A percentile compares a stretch with the other conserved stretches of the same genome.
Evolutionary conservation across 2,797 vertebrate genomes (phyloP).

Genomic region (Propithecus deckenii): DNA sequence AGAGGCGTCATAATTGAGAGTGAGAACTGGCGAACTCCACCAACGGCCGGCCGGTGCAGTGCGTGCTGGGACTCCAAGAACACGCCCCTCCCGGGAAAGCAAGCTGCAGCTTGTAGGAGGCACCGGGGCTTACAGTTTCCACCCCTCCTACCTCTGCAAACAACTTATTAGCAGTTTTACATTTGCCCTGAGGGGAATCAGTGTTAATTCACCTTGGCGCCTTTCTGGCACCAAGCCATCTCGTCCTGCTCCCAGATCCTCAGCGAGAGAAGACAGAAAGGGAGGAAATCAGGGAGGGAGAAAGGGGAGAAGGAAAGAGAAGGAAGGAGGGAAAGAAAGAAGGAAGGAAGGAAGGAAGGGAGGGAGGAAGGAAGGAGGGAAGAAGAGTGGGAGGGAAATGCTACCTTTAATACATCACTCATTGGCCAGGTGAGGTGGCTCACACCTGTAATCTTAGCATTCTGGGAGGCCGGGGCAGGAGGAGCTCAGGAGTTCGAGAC

Average conservation of each 20-base stretch:
- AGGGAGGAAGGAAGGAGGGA: fast-evolving
- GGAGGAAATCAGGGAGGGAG: background rate
- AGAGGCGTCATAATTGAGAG: background rate
- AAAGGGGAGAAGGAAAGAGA: fast-evolving
- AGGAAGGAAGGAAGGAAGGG: too few relatives aligned
- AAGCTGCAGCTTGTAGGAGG: slow-evolving; percentile 47
- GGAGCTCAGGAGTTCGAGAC: too few relatives aligned
- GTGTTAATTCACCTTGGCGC: slow-evolving; percentile 45
- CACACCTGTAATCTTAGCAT: too few relatives aligned
- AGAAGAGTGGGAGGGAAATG: background rate
- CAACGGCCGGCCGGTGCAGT: background rate
- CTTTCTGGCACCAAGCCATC: slow-evolving; percentile 41
- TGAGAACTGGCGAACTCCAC: background rate
- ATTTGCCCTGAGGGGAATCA: slow-evolving; percentile 56
- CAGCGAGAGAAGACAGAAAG: background rate
- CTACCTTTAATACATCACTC: background rate
- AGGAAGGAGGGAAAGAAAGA: fast-evolving
- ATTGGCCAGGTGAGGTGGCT: too few relatives aligned
- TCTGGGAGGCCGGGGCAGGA: too few relatives aligned
- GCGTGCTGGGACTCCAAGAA: background rate
- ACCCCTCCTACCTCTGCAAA: slow-evolving; percentile 57
- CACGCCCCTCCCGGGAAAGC: background rate
- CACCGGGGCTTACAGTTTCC: background rate
- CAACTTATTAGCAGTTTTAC: slow-evolving; percentile 72
- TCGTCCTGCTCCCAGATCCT: background rate